Percentiles rank a stretch among this genome's conserved stretches.
phyloP scores from a whole-genome alignment of 2,888 invertebrate genomes.

The Therioaphis trifolii region DNA sequence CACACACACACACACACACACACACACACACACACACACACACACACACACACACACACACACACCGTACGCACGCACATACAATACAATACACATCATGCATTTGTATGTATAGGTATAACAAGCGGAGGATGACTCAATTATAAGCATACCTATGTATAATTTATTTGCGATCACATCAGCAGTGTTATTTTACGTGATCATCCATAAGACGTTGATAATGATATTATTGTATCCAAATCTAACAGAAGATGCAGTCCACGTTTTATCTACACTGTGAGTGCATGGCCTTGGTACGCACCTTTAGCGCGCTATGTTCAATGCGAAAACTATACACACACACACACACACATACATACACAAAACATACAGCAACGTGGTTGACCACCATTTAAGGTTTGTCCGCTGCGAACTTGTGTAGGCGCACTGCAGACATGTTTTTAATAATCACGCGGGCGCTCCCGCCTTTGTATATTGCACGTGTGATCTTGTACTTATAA shows the following conservation, averaged over 20 bases:
- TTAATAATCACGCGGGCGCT: constrained; percentile 7
- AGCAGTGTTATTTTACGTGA: neutral
- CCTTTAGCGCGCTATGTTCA: neutral
- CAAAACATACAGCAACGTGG: neutral
- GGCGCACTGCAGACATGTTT: constrained; percentile 59
- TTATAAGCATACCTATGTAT: neutral
- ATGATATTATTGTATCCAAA: too few species aligned
- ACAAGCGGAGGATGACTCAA: neutral
- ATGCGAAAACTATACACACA: constrained; percentile 8
- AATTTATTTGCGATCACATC: neutral
- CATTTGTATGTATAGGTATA: neutral
- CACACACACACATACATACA: neutral
- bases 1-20: too few species aligned
- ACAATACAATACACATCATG: too few species aligned
- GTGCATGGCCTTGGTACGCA: constrained; percentile 31
- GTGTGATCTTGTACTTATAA: neutral
- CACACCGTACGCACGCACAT: too few species aligned
- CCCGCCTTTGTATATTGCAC: constrained; percentile 22
- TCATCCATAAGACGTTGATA: neutral
- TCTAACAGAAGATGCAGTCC: constrained; percentile 14
- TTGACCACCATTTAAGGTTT: constrained; percentile 60
- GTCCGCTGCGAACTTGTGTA: constrained; percentile 54
- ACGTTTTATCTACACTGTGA: neutral
- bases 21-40: too few species aligned
- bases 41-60: too few species aligned